Base-by-base conservation (phyloP, 2,113 vertebrate species). In the Leucopsar rothschildi region DNA sequence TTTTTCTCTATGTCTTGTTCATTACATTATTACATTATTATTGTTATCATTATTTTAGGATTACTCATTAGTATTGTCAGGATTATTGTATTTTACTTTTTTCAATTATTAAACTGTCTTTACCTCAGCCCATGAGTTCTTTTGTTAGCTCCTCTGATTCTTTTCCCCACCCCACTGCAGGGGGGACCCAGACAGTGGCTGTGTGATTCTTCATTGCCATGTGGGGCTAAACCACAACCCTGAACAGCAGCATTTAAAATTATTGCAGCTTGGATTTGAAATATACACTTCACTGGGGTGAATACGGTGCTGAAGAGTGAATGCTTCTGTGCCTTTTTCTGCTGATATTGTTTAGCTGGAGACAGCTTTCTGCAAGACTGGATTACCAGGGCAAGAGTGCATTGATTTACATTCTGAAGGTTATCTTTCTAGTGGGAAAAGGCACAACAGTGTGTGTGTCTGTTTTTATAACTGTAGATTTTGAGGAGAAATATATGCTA, bases 351-450 rank as follows among this genome's bases (percentile, higher is more conserved):
- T 97, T 96, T 86, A 94, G 90, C 91, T 76, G 71, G 83, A 96
- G 92, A 97, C 90, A 95, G 93, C 87, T 96, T 97, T 96, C 96
- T 96, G 92, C 93, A 84, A 93, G 88, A 86, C 87, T 96, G 95
- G 90, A 90, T 95, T 97, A 95, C 79, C 83, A 82, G 93, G 94
- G 77, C 92, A 87, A 68, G 79, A 94, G 92, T 89, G 68, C 88
- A 94, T 93, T 95, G 95, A 95, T 97, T 97, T 96, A 92, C 90
- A 97, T 96, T 96, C 90, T 94, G 93, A 96, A 96, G 96, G 96
- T 97, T 97, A 95, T 95, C 93, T 96, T 92, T 92, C 72, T 81
- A 92, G 82, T 28, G 44, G 82, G 84, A 92, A 90, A 95, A 94
- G 78, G 42, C 90, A 95, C 49, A 80, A 35, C 39, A 71, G 33